Conservation (phyloP, 2,888 invertebrate genomes). For the Heliconius aoede region DNA sequence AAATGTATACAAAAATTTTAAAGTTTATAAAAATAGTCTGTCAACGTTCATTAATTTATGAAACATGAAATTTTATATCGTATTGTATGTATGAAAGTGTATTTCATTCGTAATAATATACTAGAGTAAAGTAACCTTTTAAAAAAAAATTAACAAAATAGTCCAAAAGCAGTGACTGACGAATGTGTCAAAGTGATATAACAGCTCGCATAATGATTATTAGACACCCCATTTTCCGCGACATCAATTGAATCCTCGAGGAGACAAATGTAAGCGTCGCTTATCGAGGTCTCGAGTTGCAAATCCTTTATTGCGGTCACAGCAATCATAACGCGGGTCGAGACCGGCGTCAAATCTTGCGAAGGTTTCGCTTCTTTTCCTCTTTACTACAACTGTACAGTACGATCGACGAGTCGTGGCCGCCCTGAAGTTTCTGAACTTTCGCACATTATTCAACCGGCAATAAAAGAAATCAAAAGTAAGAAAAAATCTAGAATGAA, state of each 20-base stretch:
- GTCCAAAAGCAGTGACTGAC: neutral
- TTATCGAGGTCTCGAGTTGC: constrained; percentile 42
- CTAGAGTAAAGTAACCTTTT: no score
- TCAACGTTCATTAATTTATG: no score
- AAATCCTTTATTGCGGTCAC: constrained; percentile 40
- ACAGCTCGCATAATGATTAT: constrained; percentile 10
- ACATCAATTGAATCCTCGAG: constrained; percentile 42
- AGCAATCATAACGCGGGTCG: constrained; percentile 43
- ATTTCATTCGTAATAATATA: no score
- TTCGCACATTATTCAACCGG: neutral
- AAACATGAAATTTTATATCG: no score
- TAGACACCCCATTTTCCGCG: constrained; percentile 29
- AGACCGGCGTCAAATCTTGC: constrained; percentile 53
- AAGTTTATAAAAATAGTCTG: no score
- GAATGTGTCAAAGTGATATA: constrained; percentile 9
- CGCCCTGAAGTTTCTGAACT: neutral
- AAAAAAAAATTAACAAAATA: neutral
- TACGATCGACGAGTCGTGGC: neutral
- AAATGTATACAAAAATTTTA: no score
- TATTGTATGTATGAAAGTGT: no score
- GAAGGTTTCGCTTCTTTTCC: constrained; percentile 55
- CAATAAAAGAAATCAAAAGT: neutral
- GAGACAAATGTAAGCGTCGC: constrained; percentile 42
- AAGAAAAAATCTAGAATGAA: neutral
- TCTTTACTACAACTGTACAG: constrained; percentile 54